Base-by-base conservation (phyloP, 2,888 invertebrate species). In the Andrena dorsata region DNA sequence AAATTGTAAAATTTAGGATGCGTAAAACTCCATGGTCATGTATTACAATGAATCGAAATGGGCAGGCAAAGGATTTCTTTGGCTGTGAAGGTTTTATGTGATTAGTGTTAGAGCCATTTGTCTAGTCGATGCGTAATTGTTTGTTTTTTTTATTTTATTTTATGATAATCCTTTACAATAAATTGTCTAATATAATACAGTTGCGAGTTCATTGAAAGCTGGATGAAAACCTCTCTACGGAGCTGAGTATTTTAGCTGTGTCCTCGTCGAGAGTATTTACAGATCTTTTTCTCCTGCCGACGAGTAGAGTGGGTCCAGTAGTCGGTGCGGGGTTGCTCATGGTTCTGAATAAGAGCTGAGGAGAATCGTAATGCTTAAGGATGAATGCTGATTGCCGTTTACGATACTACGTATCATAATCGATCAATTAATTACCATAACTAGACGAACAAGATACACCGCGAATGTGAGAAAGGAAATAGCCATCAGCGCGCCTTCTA, bases 381-480 rank as follows among this genome's bases (percentile, higher is more conserved):
- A 28, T 2, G 53, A 61, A n/a, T 58, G 26, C 13, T 26, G 47
- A 72, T 56, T 16, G 47, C 51, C 26, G n/a, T 30, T 69, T 20
- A 7, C 3, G 2, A 71, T 76, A 16, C n/a, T 69, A 32, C 0
- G 16, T 26, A 6, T 79, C 23, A 58, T 2, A 47, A 66, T 23
- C 69, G 10, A 63, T 20, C 20, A 2, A 28, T 20, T 65, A 94
- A 95, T 95, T 95, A 97, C 97, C 95, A 97, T 95, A 49, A 98
- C 97, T 49, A 98, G 94, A 94, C 97, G 97, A 69, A 98, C 96
- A 74, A 98, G 95, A 91, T 97, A 98, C 6, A 97, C 97, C 0
- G 97, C 97, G 93, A 98, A 97, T 0, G 97, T 97, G 10, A 98
- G 95, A 92, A 98, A 97, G 28, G 97, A 97, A 86, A 98, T 97